Percentiles rank a stretch among this genome's conserved stretches.
Conservation (phyloP, 2,797 vertebrate genomes). For the Brotula barbata region DNA sequence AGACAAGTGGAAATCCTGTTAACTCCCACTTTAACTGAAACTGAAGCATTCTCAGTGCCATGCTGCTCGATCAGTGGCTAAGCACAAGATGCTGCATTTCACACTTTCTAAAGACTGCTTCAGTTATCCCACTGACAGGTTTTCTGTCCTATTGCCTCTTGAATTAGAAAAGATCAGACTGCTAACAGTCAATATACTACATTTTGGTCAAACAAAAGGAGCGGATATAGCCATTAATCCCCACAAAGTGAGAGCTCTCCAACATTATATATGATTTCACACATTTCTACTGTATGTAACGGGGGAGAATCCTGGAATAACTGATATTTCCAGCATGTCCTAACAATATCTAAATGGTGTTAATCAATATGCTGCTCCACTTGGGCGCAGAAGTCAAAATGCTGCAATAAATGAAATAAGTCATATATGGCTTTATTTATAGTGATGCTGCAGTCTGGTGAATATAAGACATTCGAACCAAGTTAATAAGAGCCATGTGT, state of each 20-base stretch:
- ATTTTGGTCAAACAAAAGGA: not conserved
- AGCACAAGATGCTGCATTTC: too few relatives aligned
- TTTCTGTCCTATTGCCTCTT: not conserved
- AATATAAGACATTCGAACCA: too few relatives aligned
- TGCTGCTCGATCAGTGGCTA: too few relatives aligned
- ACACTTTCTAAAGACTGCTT: too few relatives aligned
- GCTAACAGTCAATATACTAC: not conserved
- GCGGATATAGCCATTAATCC: not conserved
- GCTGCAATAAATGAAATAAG: not conserved
- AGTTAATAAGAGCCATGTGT: too few relatives aligned
- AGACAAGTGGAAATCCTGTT: conserved; percentile 13
- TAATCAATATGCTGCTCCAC: not conserved
- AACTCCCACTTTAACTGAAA: too few relatives aligned
- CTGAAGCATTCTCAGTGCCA: too few relatives aligned
- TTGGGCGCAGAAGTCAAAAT: not conserved
- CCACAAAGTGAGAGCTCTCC: not conserved
- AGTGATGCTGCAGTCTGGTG: too few relatives aligned
- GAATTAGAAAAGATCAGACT: not conserved
- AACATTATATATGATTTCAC: not conserved
- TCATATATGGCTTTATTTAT: too few relatives aligned
- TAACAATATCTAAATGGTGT: not conserved
- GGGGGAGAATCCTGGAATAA: too few relatives aligned
- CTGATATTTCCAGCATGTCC: not conserved
- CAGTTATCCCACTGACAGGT: too few relatives aligned
- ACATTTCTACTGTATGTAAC: not conserved